Evolutionary conservation across 2,888 invertebrate species (phyloP).

Genomic region (Podotricha telesiphe): DNA sequence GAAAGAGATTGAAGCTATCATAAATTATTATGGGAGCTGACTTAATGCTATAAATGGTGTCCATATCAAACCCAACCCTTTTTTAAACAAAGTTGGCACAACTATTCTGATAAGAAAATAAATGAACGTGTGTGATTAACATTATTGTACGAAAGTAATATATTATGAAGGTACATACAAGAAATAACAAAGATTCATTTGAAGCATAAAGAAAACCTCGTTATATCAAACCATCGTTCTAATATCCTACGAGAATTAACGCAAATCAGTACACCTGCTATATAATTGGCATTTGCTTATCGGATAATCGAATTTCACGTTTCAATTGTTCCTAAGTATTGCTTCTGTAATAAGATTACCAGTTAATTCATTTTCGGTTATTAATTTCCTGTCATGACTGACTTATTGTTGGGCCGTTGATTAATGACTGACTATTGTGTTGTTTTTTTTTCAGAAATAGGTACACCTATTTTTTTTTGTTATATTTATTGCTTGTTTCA

Average conservation of each 20-base stretch:
- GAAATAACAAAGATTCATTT: background rate
- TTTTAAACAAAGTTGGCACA: too few relatives aligned
- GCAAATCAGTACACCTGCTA: slow-evolving; percentile 2
- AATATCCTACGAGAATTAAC: background rate
- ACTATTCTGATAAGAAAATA: too few relatives aligned
- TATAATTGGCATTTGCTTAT: slow-evolving; percentile 15
- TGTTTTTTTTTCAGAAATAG: background rate
- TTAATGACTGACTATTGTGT: background rate
- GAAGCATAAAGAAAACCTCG: slow-evolving; percentile 6
- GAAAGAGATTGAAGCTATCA: too few relatives aligned
- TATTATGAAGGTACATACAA: background rate
- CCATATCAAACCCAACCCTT: too few relatives aligned
- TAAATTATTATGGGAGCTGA: too few relatives aligned
- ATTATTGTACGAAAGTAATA: too few relatives aligned
- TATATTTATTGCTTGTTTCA: too few relatives aligned
- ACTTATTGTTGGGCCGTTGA: background rate
- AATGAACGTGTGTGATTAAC: too few relatives aligned
- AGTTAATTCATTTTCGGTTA: background rate
- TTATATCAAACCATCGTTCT: slow-evolving; percentile 14
- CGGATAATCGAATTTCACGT: slow-evolving; percentile 16
- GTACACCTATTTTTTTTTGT: too few relatives aligned
- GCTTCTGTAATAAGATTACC: background rate
- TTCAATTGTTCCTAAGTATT: background rate
- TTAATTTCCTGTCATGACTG: background rate
- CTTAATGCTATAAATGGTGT: too few relatives aligned